A percentile compares a stretch with the other conserved stretches of the same genome.
Evolutionary conservation across 2,888 invertebrate genomes (phyloP).

Genomic region (Eupithecia dodoneata): DNA sequence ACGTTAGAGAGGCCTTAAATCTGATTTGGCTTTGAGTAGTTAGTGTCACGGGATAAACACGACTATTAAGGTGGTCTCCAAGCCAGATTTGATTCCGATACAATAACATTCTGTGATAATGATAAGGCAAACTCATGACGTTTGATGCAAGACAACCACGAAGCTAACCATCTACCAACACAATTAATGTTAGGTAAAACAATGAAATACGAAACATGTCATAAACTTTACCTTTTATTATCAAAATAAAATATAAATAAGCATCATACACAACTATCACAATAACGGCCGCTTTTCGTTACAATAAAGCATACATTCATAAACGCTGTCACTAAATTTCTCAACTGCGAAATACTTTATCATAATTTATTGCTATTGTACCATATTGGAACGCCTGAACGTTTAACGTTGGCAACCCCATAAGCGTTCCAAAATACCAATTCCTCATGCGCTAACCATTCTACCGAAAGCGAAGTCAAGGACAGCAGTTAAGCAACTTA

Average conservation of each 20-base stretch:
- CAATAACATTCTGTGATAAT: conserved; percentile 5
- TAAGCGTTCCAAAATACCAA: conserved; percentile 11
- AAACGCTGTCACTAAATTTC: conserved; percentile 58
- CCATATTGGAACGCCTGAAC: conserved; percentile 3
- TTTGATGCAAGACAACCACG: conserved; percentile 47
- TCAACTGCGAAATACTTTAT: conserved; percentile 51
- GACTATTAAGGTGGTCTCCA: neutral
- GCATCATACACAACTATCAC: conserved; percentile 81
- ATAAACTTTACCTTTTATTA: conserved; percentile 77
- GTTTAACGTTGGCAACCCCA: conserved; percentile 2
- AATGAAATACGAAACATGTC: conserved; percentile 73
- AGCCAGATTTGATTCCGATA: neutral
- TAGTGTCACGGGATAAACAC: neutral
- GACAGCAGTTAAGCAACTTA: conserved; percentile 60
- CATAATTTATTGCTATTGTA: neutral
- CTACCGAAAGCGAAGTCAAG: conserved; percentile 36
- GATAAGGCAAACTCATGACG: neutral
- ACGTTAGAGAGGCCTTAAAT: too few relatives aligned
- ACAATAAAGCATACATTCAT: conserved; percentile 44
- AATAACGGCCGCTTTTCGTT: conserved; percentile 63
- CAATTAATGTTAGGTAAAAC: conserved; percentile 58
- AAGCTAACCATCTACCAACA: conserved; percentile 51
- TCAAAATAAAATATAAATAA: conserved; percentile 71
- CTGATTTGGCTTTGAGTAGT: too few relatives aligned
- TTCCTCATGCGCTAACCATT: conserved; percentile 40